A percentile compares a stretch with the other conserved stretches of the same genome.
Conservation (phyloP, 2,888 invertebrate species). For the Pachydiplax longipennis region DNA sequence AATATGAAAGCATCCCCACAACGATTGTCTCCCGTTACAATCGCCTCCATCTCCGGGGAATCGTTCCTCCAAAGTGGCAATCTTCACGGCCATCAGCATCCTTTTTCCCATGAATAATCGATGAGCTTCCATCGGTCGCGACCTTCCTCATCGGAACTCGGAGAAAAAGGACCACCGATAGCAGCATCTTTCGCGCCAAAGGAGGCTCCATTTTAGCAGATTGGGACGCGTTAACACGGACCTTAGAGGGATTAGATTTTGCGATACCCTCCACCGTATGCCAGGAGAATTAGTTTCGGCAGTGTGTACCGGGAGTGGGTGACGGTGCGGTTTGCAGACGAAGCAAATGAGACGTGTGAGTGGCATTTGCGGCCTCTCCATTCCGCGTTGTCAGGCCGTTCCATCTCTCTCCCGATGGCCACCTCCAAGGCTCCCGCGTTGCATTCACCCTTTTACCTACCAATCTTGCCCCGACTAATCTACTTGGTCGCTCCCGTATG, state of each 20-base stretch:
- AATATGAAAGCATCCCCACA: too few relatives aligned
- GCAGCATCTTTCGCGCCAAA: neutral
- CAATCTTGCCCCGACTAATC: neutral
- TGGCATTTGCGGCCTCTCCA: neutral
- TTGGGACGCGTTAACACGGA: neutral
- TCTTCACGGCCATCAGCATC: too few relatives aligned
- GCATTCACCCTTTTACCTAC: neutral
- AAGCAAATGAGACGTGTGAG: neutral
- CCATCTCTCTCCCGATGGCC: neutral
- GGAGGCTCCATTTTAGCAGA: neutral
- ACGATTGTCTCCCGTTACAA: too few relatives aligned
- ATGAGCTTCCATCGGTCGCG: neutral
- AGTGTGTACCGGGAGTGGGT: neutral
- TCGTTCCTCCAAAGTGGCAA: too few relatives aligned
- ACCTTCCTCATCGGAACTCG: neutral
- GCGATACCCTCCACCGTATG: neutral
- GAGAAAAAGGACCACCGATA: neutral
- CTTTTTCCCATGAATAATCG: too few relatives aligned
- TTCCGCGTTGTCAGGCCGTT: neutral
- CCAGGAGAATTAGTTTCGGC: neutral
- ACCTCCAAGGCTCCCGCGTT: neutral
- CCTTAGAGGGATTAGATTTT: neutral
- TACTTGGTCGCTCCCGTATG: neutral
- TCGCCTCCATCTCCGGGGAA: too few relatives aligned
- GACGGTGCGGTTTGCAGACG: neutral